These are phyloP conservation scores for Osmerus mordax DNA, from an alignment of 2,113 vertebrate species.

Conservation along the genomic window DNA sequence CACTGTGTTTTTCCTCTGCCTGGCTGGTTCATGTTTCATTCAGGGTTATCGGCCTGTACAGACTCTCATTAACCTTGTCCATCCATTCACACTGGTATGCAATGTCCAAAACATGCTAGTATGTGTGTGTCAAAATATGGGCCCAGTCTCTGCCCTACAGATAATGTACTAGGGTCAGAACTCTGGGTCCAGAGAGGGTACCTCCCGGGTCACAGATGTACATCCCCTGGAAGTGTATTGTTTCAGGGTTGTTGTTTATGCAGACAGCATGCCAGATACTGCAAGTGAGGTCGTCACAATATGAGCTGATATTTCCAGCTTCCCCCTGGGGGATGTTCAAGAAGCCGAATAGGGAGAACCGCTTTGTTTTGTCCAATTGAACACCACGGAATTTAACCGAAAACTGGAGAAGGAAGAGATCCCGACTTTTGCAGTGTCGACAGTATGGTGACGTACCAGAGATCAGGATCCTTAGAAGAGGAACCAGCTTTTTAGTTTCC, in stretches of 20 bases:
- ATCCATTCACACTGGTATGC: constrained; percentile 29
- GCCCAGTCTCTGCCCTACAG: constrained; percentile 4
- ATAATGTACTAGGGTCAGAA: constrained; percentile 41
- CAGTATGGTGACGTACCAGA: constrained; percentile 67
- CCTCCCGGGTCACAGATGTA: constrained; percentile 43
- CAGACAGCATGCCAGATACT: constrained; percentile 36
- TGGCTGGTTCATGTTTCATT: constrained; percentile 47
- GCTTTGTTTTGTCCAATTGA: constrained; percentile 66
- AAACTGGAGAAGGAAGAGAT: constrained; percentile 58
- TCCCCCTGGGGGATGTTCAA: constrained; percentile 57
- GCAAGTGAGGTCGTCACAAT: constrained; percentile 55
- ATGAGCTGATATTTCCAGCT: constrained; percentile 55
- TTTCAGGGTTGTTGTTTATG: neutral
- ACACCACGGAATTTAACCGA: constrained; percentile 63
- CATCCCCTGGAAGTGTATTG: constrained; percentile 39
- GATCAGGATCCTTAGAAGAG: constrained; percentile 60
- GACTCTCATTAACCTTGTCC: constrained; percentile 38
- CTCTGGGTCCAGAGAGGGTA: constrained; percentile 29
- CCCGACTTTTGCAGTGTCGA: constrained; percentile 63
- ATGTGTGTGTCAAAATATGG: constrained; percentile 35
- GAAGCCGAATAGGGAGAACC: constrained; percentile 60
- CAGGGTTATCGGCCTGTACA: constrained; percentile 42
- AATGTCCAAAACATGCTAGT: constrained; percentile 5
- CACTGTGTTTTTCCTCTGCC: constrained; percentile 45
- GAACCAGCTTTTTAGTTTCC: constrained; percentile 38